Evolutionary conservation across 2,797 vertebrate species (phyloP).

Genomic region (Arrhamphus sclerolepis): DNA sequence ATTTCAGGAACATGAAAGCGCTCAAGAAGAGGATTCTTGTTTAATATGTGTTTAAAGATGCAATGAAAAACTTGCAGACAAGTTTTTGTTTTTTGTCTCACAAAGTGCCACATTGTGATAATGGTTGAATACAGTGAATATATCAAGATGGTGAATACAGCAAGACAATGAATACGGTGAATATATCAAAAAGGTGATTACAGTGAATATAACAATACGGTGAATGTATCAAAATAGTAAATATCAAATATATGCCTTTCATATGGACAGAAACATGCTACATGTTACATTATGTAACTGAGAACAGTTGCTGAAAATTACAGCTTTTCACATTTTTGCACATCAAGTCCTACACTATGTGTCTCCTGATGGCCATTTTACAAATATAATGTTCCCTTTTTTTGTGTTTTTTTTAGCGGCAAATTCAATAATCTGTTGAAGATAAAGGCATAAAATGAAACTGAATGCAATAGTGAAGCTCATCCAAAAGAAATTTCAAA

Average conservation of each 20-base stretch:
- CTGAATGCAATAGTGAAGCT: slow-evolving; percentile 47
- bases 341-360: slow-evolving; percentile 11
- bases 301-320: slow-evolving; percentile 23
- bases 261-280: slow-evolving; percentile 16
- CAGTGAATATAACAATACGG: slow-evolving; percentile 8
- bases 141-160: slow-evolving; percentile 13
- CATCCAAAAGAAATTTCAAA: slow-evolving; percentile 47
- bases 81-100: background rate
- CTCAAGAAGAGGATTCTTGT: slow-evolving; percentile 1
- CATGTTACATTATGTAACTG: background rate
- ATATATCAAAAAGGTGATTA: slow-evolving; percentile 19
- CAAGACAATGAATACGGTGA: too few species aligned
- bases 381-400: background rate
- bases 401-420: background rate
- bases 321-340: slow-evolving; percentile 48
- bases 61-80: slow-evolving; percentile 12
- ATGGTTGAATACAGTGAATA: slow-evolving; percentile 6
- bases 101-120: background rate
- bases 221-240: background rate
- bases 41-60: slow-evolving; percentile 14
- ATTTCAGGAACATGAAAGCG: slow-evolving; percentile 18
- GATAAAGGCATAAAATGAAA: slow-evolving; percentile 37
- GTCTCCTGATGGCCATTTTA: slow-evolving; percentile 28
- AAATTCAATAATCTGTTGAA: slow-evolving; percentile 51
- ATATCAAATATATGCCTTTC: slow-evolving; percentile 27